Conservation (phyloP, 2,797 vertebrate species). For the Percopsis omiscomaycus region DNA sequence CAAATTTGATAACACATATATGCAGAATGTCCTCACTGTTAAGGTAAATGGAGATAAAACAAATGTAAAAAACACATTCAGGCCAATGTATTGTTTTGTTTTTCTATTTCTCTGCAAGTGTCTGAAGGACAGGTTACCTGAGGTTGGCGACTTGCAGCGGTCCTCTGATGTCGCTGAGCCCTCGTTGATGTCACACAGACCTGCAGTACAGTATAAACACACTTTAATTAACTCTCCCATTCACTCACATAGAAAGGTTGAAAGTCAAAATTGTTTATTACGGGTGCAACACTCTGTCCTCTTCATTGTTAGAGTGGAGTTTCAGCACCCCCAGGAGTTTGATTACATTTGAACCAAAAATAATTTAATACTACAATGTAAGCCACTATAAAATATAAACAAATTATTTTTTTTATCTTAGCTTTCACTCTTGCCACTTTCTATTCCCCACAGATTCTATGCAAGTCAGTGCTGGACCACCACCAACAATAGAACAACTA, state of each 20-base stretch:
- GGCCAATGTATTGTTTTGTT: not conserved
- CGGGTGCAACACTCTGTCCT: too few relatives aligned
- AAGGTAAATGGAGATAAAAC: not conserved
- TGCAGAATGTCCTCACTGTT: conserved; percentile 11
- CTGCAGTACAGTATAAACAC: conserved; percentile 71
- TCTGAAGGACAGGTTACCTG: conserved; percentile 84
- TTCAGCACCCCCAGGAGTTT: too few relatives aligned
- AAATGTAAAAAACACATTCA: conserved; percentile 4
- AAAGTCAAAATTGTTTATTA: not conserved
- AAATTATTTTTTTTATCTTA: too few relatives aligned
- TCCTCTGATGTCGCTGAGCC: conserved; percentile 90
- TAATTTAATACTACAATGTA: too few relatives aligned
- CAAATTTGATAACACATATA: conserved; percentile 3
- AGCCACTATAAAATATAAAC: too few relatives aligned
- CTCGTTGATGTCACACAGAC: conserved; percentile 96
- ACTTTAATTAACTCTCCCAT: not conserved
- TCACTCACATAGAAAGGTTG: not conserved
- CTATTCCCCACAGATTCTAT: too few relatives aligned
- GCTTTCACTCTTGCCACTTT: too few relatives aligned
- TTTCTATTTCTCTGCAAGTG: conserved; percentile 6
- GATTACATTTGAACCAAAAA: too few relatives aligned
- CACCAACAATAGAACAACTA: too few relatives aligned
- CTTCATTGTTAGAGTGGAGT: too few relatives aligned
- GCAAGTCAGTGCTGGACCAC: too few relatives aligned
- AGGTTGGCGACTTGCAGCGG: conserved; percentile 97